phyloP scores from a whole-genome alignment of 2,888 invertebrate species.

The Tribolium freemani region DNA sequence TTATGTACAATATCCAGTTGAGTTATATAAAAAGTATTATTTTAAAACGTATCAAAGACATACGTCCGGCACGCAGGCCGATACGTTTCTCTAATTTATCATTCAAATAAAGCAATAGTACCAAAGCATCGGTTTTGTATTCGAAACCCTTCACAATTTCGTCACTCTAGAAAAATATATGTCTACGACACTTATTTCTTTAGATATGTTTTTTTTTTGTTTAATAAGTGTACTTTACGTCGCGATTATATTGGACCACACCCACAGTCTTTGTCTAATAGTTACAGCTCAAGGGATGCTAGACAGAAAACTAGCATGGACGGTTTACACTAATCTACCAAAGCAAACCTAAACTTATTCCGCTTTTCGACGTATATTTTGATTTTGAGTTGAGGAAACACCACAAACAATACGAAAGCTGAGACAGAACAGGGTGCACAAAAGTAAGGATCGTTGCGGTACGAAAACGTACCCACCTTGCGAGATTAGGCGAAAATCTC shows the following conservation, averaged over 20 bases:
- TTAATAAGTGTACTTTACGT: constrained; percentile 54
- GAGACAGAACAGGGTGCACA: not conserved
- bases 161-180: constrained; percentile 65
- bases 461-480: constrained; percentile 44
- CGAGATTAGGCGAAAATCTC: constrained; percentile 26
- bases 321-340: constrained; percentile 61
- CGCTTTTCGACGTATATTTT: constrained; percentile 26
- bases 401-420: constrained; percentile 26
- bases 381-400: constrained; percentile 33
- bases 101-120: constrained; percentile 67
- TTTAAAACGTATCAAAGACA: constrained; percentile 44
- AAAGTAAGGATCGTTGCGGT: constrained; percentile 20
- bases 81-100: constrained; percentile 32
- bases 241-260: constrained; percentile 65
- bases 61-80: constrained; percentile 24
- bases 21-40: constrained; percentile 50
- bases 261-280: constrained; percentile 63
- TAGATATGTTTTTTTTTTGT: constrained; percentile 59
- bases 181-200: constrained; percentile 59
- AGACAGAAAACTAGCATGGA: constrained; percentile 57
- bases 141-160: constrained; percentile 53
- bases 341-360: constrained; percentile 45
- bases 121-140: constrained; percentile 62
- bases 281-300: constrained; percentile 48
- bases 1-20: constrained; percentile 52